A percentile compares a stretch with the other conserved stretches of the same genome.
These are phyloP conservation scores for Monarcha castaneiventris DNA, from an alignment of 2,113 vertebrate species.

Conservation along the genomic window DNA sequence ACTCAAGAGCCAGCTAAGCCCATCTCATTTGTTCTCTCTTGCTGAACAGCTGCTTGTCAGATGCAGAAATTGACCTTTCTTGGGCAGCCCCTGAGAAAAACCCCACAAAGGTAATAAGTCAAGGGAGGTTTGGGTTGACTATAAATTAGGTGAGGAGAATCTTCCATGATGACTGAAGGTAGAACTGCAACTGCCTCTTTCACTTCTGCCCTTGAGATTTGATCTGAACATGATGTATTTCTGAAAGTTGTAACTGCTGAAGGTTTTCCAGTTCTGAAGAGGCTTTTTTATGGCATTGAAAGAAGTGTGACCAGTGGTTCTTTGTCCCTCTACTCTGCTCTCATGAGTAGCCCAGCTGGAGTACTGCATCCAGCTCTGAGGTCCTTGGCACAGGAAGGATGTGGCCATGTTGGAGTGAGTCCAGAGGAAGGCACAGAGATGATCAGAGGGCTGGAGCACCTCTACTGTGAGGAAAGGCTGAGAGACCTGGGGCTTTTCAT, in stretches of 20 bases:
- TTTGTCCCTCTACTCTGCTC: not conserved
- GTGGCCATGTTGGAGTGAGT: not conserved
- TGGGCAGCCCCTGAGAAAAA: not conserved
- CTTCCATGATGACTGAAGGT: not conserved
- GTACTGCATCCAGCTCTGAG: not conserved
- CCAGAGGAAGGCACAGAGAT: not conserved
- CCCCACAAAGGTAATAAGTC: not conserved
- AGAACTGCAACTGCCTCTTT: not conserved
- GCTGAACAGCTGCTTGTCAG: not conserved
- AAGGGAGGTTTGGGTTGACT: not conserved
- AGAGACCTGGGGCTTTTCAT: not conserved
- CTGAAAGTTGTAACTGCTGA: not conserved
- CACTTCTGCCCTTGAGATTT: not conserved
- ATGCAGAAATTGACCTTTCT: not conserved
- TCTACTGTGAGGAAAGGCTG: not conserved
- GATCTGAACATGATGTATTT: not conserved
- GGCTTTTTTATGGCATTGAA: not conserved
- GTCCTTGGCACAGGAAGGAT: not conserved
- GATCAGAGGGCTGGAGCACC: too few species aligned
- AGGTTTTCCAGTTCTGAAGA: not conserved
- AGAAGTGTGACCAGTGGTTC: not conserved
- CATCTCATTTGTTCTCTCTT: not conserved
- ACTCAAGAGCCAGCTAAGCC: not conserved
- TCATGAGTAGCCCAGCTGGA: not conserved
- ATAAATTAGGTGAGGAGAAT: not conserved